Evolutionary conservation across 2,797 vertebrate species (phyloP), one percentile per base, ranked within the genome.

Genomic region (Antrozous pallidus): DNA sequence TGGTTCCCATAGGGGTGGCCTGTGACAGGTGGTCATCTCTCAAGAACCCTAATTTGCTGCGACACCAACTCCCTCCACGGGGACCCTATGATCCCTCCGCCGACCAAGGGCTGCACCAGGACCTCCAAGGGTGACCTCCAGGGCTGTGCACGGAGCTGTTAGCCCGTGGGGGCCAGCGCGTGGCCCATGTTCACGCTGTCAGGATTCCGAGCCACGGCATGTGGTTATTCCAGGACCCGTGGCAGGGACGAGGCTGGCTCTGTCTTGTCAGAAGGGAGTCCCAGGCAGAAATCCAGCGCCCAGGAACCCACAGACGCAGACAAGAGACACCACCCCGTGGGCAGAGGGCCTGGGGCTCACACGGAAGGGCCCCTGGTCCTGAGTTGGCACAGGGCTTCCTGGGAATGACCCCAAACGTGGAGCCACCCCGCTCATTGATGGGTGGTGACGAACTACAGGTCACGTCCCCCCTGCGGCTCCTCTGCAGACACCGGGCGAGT

Each of bases 241-340:
- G 28, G 24, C 0, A 8, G 69, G 8, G 16, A 9, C 4, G 8
- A 18, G 31, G 16, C 70, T 10, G 40, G 70, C 70, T 47, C 8
- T 45, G 42, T 47, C n/a, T 12, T 16, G 1, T n/a, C 3, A 20
- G 42, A 4, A 17, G 2, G 2, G 71, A 0, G 71, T 3, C 16
- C 8, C 1, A 20, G 71, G 28, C 42, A 47, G 61, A n/a, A 17
- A 16, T 8, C 61, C 61, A n/a, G 31, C 31, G 13, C 5, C 31
- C 71, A 31, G 4, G 42, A 8, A 3, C 45, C 24, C 56, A 28
- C 56, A 26, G 24, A 56, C 24, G 4, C 54, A 11, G 54, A 10
- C 10, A 6, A 11, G 26, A 12, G 56, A 58, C 26, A 58, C 56
- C 26, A 24, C 14, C 28, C 2, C 8, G 28, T 9, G 9, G 16